A percentile compares a stretch with the other conserved stretches of the same genome.
phyloP scores from a whole-genome alignment of 2,113 vertebrate species.

The Eublepharis macularius region DNA sequence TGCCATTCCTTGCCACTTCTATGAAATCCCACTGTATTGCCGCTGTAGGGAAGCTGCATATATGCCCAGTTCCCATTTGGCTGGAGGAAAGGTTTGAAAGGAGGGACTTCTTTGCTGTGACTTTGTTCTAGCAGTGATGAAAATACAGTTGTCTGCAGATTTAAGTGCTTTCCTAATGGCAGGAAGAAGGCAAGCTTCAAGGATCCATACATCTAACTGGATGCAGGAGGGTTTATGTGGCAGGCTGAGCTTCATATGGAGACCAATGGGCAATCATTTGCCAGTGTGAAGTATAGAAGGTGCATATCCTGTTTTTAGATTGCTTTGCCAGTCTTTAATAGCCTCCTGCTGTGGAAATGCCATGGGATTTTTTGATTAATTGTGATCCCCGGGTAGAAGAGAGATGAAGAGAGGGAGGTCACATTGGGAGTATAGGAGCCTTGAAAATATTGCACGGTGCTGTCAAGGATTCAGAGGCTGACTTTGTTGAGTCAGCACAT shows the following conservation, averaged over 20 bases:
- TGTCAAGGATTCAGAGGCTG: background rate
- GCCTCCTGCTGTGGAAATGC: background rate
- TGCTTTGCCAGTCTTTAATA: background rate
- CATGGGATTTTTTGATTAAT: background rate
- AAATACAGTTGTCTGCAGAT: background rate
- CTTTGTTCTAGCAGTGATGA: background rate
- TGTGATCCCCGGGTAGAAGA: too few species aligned
- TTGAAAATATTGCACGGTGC: background rate
- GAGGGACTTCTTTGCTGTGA: background rate
- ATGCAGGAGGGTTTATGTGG: background rate
- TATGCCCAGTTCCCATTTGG: background rate
- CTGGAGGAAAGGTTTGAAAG: background rate
- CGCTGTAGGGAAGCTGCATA: background rate
- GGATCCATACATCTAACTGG: background rate
- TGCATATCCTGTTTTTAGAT: background rate
- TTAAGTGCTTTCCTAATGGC: background rate
- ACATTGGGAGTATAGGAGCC: background rate
- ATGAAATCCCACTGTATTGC: background rate
- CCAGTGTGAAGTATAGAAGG: background rate
- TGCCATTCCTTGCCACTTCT: background rate
- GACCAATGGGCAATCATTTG: background rate
- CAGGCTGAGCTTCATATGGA: background rate
- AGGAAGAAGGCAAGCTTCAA: background rate
- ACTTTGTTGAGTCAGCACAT: background rate
- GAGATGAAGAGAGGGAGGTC: background rate